Percentiles rank a stretch among this genome's conserved stretches.
Conservation (phyloP, 92 coral and sea anemone genomes). For the Zoanthus solanderi region DNA sequence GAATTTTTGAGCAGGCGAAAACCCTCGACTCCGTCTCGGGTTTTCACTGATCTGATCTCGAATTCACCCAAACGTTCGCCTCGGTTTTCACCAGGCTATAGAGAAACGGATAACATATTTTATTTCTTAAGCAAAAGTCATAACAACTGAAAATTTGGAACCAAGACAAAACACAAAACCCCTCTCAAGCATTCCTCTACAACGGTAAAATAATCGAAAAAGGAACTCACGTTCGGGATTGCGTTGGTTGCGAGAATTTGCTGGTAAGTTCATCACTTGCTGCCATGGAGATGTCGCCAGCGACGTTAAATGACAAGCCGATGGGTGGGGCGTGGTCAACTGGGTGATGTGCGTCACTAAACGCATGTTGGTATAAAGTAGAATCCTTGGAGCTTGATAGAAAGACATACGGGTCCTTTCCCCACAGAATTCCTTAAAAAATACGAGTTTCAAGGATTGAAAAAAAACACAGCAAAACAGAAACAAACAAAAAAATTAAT, state of each 20-base stretch:
- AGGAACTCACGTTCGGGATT: constrained; percentile 60
- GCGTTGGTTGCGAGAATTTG: constrained; percentile 56
- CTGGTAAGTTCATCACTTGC: constrained; percentile 77
- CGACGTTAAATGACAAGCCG: constrained; percentile 84
- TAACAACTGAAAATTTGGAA: too few species aligned
- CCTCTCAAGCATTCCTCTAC: background rate
- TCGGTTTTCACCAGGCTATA: too few species aligned
- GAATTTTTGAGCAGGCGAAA: too few species aligned
- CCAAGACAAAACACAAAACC: too few species aligned
- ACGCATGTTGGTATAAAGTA: constrained; percentile 87
- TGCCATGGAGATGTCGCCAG: constrained; percentile 93
- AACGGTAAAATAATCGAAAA: background rate
- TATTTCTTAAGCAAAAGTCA: too few species aligned
- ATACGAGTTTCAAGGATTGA: background rate
- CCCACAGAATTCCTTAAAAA: constrained; percentile 84
- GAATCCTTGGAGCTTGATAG: constrained; percentile 95
- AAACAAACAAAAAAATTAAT: background rate
- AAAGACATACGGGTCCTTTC: constrained; percentile 91
- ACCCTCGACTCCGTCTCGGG: too few species aligned
- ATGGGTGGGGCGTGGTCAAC: constrained; percentile 95
- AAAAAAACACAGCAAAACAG: background rate
- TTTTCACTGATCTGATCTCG: too few species aligned
- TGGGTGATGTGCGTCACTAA: constrained; percentile 92
- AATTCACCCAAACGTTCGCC: too few species aligned
- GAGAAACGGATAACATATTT: too few species aligned